Evolutionary conservation across 2,797 vertebrate genomes (phyloP), one percentile per base, ranked within the genome.

Genomic region (Poecilia picta): DNA sequence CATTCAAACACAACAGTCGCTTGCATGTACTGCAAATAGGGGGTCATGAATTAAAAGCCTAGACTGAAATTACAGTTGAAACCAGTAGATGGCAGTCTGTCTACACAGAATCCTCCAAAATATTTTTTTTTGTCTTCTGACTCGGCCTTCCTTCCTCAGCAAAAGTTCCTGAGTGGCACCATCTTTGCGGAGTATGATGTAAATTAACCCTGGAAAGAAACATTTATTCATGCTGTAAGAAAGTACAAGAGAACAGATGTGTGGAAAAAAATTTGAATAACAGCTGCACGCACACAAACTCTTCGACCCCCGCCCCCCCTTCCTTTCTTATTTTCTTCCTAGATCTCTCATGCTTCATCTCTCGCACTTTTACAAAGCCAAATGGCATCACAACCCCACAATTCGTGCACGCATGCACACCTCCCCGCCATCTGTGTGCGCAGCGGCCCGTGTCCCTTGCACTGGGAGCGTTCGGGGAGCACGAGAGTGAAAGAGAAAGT

Each of bases 21-120:
- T 25, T 86, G 3, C 18, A 7, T 55, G 8, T 11, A 43, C 25
- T 33, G 47, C 23, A 70, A 64, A 13, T 45, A 11, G 18, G n/a
- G 28, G 13, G 25, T 33, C 23, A 2, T 25, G 6, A 28, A 13
- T 53, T 36, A 70, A 77, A 8, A 39, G 23, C 10, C 7, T 55
- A 55, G 5, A 25, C 51, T 88, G 85, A 82, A 89, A 77, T 90
- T 25, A 74, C 25, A 28, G 2, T 79, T 13, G 62, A 51, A 51
- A 87, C 93, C 94, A 92, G 93, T 85, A 96, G 95, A 89, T 94
- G 95, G 95, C 95, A 95, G 89, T 94, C 78, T 91, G 81, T 89
- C 89, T 83, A 90, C 83, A 64, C 66, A 43, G 1, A 90, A 89
- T 83, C 18, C n/a, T 36, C 59, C 12, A 62, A 33, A 25, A 39